Conservation (phyloP, 1,140 invertebrate genomes). For the Meloidogyne floridensis region DNA sequence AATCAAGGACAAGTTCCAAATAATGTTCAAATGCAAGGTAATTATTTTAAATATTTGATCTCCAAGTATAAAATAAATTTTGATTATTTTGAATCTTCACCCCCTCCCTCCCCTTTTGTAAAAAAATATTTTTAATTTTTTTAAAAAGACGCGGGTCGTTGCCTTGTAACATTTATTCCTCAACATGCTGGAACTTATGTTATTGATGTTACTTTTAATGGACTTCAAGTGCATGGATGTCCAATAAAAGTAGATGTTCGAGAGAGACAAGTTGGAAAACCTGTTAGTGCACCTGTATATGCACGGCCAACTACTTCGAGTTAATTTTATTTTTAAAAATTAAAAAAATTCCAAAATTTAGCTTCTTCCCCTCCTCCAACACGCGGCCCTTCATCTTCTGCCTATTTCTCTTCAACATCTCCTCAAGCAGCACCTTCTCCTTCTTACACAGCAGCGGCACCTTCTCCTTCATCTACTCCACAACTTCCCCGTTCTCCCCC, state of each 20-base stretch:
- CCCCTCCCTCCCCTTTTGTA: no score
- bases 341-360: slow-evolving; percentile 26
- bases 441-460: slow-evolving; percentile 25
- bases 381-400: slow-evolving; percentile 50
- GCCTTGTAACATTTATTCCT: slow-evolving; percentile 91
- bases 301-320: slow-evolving; percentile 16
- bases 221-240: slow-evolving; percentile 79
- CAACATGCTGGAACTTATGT: slow-evolving; percentile 74
- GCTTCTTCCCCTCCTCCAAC: slow-evolving; percentile 25
- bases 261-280: slow-evolving; percentile 63
- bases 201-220: slow-evolving; percentile 98
- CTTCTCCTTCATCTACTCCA: slow-evolving; percentile 43
- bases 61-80: no score
- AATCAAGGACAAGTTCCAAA: slow-evolving; percentile 97
- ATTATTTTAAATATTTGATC: no score
- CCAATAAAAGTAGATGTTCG: slow-evolving; percentile 63
- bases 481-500: slow-evolving; percentile 39
- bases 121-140: background rate
- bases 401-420: slow-evolving; percentile 50
- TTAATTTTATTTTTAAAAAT: slow-evolving; percentile 25
- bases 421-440: slow-evolving; percentile 45
- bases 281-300: slow-evolving; percentile 54
- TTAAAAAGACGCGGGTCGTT: slow-evolving; percentile 78
- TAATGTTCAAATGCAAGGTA: slow-evolving; percentile 83
- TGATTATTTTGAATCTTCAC: no score